Evolutionary conservation across 2,113 vertebrate genomes (phyloP).

Genomic region (Trachemys scripta): DNA sequence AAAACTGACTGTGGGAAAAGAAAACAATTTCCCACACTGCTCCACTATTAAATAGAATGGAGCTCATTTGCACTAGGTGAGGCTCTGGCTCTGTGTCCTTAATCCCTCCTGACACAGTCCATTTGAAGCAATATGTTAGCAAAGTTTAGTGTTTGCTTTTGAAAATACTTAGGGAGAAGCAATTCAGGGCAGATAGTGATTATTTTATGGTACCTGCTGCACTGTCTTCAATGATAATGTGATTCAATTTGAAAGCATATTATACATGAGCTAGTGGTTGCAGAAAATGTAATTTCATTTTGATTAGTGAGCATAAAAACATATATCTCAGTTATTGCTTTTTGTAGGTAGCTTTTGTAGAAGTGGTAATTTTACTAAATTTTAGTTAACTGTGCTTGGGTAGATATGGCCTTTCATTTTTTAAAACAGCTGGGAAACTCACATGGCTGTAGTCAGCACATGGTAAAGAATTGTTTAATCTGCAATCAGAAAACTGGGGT

Average conservation of each 20-base stretch:
- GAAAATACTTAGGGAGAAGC: not conserved
- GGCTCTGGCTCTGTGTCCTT: not conserved
- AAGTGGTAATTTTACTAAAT: slow-evolving; percentile 39
- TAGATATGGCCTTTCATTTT: slow-evolving; percentile 21
- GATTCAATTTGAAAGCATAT: slow-evolving; percentile 51
- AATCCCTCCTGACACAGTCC: not conserved
- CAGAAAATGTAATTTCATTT: slow-evolving; percentile 56
- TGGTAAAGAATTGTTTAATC: not conserved
- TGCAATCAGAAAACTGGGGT: not conserved
- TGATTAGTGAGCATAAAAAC: slow-evolving; percentile 38
- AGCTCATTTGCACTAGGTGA: not conserved
- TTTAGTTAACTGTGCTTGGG: slow-evolving; percentile 49
- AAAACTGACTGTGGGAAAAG: not conserved
- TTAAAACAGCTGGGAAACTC: not conserved
- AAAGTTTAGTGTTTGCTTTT: slow-evolving; percentile 23
- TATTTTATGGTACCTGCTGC: slow-evolving; percentile 37
- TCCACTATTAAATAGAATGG: not conserved
- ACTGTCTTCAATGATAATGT: slow-evolving; percentile 42
- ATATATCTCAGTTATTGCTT: slow-evolving; percentile 25
- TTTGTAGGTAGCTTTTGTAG: slow-evolving; percentile 19
- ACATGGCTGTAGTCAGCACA: not conserved
- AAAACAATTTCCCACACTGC: not conserved
- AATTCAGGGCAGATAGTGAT: slow-evolving; percentile 1
- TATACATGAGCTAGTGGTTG: slow-evolving; percentile 41
- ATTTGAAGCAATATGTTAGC: slow-evolving; percentile 2